phyloP scores from a whole-genome alignment of 2,113 vertebrate species.

The Pionites leucogaster region DNA sequence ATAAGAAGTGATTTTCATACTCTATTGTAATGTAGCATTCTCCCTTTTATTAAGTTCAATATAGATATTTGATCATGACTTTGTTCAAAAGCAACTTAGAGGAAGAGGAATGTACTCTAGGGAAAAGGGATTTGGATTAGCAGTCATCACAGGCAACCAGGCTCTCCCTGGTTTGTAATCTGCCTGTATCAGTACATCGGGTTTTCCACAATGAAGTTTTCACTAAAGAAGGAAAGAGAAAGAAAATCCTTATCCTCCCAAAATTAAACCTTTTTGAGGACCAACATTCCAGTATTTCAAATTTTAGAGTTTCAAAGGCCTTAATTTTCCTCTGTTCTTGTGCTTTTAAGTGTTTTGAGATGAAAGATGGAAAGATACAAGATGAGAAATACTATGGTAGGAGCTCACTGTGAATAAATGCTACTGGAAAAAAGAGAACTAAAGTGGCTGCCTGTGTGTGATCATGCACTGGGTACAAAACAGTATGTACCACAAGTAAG shows the following conservation, averaged over 20 bases:
- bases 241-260: not conserved
- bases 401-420: not conserved
- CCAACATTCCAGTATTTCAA: not conserved
- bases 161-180: not conserved
- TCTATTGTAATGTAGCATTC: not conserved
- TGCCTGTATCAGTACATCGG: not conserved
- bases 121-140: not conserved
- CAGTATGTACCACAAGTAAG: not conserved
- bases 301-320: not conserved
- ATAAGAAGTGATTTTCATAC: not conserved
- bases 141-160: not conserved
- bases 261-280: not conserved
- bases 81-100: not conserved
- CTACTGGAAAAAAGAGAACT: not conserved
- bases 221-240: not conserved
- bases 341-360: not conserved
- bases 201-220: not conserved
- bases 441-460: not conserved
- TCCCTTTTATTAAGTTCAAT: constrained; percentile 7
- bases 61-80: not conserved
- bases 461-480: not conserved
- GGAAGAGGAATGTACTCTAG: not conserved
- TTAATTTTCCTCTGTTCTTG: not conserved
- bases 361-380: not conserved
- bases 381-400: not conserved